Evolutionary conservation across 2,888 invertebrate genomes (phyloP), one percentile per base, ranked within the genome.

Genomic region (Oxyteleia sp.): DNA sequence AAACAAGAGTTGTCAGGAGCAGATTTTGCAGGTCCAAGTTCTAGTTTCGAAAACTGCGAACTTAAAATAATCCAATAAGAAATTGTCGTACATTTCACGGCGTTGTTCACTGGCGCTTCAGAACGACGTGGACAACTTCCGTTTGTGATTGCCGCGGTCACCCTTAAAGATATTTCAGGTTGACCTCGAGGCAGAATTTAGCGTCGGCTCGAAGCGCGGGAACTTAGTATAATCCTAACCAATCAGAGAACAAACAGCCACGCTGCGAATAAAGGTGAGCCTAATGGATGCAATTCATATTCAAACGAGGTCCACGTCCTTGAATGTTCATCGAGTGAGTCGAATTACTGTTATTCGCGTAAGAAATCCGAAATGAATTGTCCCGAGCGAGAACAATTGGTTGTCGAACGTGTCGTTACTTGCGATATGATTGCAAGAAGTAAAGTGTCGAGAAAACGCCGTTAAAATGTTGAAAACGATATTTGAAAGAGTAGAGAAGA

Each of bases 201-300:
- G 23, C 41, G 84, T 64, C 85, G 84, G 61, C 53, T 71, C 84
- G 72, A 47, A 53, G 64, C 64, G 47, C 79, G 47, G 68, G 59
- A 68, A 68, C 72, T 82, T 82, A 26, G 51, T 45, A 84, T 89
- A 91, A 91, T 91, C 89, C 90, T 89, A 89, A 53, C 61, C 89
- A 92, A 93, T 92, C 91, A 92, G 88, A 83, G 89, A 90, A 91
- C 90, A 92, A 92, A 92, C 90, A 92, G 91, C 85, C 88, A 89
- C 82, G 87, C 78, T 84, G 87, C 87, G 92, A 91, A 83, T 83
- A 83, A 80, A 93, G 92, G 91, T 92, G 89, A 92, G 88, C 87
- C 90, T 92, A 91, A 91, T 92, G 90, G 91, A 88, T 87, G 87
- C 91, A 91, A 92, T 92, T 92, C 90, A 90, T 91, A 92, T 92